Evolutionary conservation across 2,888 invertebrate species (phyloP), one percentile per base, ranked within the genome.

Genomic region (Steromphala cineraria): DNA sequence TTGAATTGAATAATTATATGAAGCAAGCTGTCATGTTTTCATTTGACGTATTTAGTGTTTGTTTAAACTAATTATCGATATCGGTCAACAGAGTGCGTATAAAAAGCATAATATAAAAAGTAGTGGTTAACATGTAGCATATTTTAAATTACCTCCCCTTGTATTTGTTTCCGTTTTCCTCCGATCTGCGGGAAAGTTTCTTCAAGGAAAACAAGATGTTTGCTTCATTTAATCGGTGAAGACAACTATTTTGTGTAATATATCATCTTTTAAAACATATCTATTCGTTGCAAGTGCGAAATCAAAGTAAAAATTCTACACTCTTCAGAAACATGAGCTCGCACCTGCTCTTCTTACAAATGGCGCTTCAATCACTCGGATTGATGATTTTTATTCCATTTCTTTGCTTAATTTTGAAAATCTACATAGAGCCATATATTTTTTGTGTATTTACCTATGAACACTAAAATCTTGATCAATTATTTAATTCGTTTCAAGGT

Each of bases 111-210:
- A 13, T 46, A 46, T 10, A 10, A 13, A 5, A 46, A 46, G 46
- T 10, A 46, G 46, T 46, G 10, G 46, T 46, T 13, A 8, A 46
- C 46, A 55, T 53, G 31, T 40, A 19, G 71, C 36, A 36, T 36
- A 36, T 71, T 17, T 56, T 0, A 71, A 71, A 71, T 71, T 71
- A 71, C 36, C 71, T 71, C 71, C 71, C 71, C 71, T 71, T 10
- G 71, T 71, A 71, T 71, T 71, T 71, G 71, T 71, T 71, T 71
- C 71, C 71, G 71, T 40, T 71, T 62, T 62, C 36, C 71, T 71
- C 71, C 71, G 19, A 36, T 71, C 71, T 71, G 71, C 71, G 71
- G 13, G 36, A 71, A 31, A 71, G 36, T 71, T 71, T 71, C 71
- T 36, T 28, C 71, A 71, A 71, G 36, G 71, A 71, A 71, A 71